phyloP scores from a whole-genome alignment of 2,797 vertebrate genomes.

The Phalanger gymnotis region DNA sequence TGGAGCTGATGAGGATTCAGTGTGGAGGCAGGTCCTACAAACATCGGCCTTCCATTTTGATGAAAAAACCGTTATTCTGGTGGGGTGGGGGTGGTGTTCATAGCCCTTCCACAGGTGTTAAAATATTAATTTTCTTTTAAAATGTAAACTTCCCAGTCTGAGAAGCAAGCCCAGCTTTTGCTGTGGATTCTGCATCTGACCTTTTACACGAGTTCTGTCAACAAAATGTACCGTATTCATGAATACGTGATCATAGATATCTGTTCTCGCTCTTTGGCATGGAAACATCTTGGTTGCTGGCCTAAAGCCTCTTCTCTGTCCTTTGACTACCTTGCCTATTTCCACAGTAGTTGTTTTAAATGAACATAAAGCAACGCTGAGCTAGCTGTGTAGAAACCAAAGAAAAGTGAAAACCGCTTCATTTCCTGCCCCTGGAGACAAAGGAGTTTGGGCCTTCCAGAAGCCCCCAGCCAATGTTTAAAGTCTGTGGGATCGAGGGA shows the following conservation, averaged over 20 bases:
- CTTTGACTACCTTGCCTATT: slow-evolving; percentile 71
- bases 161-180: slow-evolving; percentile 71
- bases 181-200: slow-evolving; percentile 71
- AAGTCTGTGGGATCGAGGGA: slow-evolving; percentile 38
- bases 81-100: slow-evolving; percentile 35
- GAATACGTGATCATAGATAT: slow-evolving; percentile 71
- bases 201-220: slow-evolving; percentile 71
- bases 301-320: slow-evolving; percentile 74
- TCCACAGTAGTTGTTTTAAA: slow-evolving; percentile 81
- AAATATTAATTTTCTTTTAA: slow-evolving; percentile 70
- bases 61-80: background rate
- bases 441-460: slow-evolving; percentile 81
- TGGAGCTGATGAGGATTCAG: background rate
- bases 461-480: slow-evolving; percentile 75
- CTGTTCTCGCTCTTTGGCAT: slow-evolving; percentile 66
- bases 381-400: slow-evolving; percentile 81
- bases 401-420: slow-evolving; percentile 80
- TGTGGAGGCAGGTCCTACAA: too few relatives aligned
- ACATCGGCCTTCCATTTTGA: background rate
- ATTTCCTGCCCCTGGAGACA: slow-evolving; percentile 84
- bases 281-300: slow-evolving; percentile 60
- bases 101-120: slow-evolving; percentile 35
- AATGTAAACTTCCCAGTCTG: slow-evolving; percentile 54
- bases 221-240: slow-evolving; percentile 66
- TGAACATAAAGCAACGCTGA: slow-evolving; percentile 82